Conservation (phyloP, 2,797 vertebrate species). For the Myotis vivesi region DNA sequence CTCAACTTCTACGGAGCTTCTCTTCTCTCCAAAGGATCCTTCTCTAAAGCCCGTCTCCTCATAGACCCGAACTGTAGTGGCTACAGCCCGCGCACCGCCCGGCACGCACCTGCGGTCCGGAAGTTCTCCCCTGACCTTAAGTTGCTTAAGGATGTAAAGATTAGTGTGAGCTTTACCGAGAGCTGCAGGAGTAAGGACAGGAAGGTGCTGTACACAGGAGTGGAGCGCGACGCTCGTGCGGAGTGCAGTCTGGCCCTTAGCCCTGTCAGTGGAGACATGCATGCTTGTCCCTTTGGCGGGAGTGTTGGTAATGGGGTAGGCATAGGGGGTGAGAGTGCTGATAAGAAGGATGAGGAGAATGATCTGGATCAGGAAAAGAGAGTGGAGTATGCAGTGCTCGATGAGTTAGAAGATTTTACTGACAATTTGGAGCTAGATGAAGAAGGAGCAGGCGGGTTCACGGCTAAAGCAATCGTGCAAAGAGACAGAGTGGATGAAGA, state of each 20-base stretch:
- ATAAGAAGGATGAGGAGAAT: conserved; percentile 88
- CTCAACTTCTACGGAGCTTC: conserved; percentile 87
- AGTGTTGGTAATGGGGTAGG: conserved; percentile 85
- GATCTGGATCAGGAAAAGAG: conserved; percentile 95
- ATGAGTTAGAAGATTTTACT: conserved; percentile 97
- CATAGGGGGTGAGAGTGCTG: conserved; percentile 84
- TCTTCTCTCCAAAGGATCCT: conserved; percentile 91
- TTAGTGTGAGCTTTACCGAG: conserved; percentile 96
- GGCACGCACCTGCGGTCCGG: conserved; percentile 93
- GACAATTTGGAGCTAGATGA: conserved; percentile 96
- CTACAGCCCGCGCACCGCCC: conserved; percentile 94
- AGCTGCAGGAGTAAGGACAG: conserved; percentile 96
- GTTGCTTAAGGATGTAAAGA: conserved; percentile 97
- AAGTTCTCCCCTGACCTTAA: conserved; percentile 97
- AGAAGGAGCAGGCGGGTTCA: conserved; percentile 92
- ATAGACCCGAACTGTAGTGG: conserved; percentile 88
- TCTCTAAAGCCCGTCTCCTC: conserved; percentile 90
- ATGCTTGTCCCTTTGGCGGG: conserved; percentile 89
- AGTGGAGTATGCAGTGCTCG: conserved; percentile 98
- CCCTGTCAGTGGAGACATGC: conserved; percentile 91
- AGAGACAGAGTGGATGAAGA: conserved; percentile 94
- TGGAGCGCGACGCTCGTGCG: conserved; percentile 87
- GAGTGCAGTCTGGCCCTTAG: conserved; percentile 85
- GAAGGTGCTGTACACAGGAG: conserved; percentile 95
- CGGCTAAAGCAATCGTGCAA: conserved; percentile 94